Base-by-base conservation (phyloP, 2,113 vertebrate genomes). In the Oreocharis arfaki region DNA sequence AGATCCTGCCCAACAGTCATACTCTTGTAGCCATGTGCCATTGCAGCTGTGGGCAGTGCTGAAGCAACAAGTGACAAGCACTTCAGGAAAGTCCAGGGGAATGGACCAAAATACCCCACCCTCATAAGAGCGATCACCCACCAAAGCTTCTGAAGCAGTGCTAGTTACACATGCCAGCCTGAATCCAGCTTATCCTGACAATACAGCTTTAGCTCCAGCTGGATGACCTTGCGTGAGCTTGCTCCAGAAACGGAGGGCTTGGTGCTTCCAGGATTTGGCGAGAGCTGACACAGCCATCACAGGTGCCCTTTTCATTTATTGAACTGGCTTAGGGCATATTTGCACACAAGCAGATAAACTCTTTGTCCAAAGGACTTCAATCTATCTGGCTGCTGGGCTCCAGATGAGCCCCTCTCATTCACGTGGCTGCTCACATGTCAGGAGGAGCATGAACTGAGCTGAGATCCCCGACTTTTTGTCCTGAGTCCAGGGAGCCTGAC, bases 341-440 rank as follows among this genome's bases (percentile, higher is more conserved):
- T 85, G 63, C 77, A 86, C 22, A 11, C 2, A 10, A 83, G 35
- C 30, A 77, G n/a, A 88, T 23, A 69, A 80, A 89, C 21, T 24
- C 64, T 81, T 80, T 39, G 52, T 53, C 44, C 56, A 78, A 63
- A 79, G 44, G 52, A 79, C 42, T 84, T 55, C 67, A 59, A 2
- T 27, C 35, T 41, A 2, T 27, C 35, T 41, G 47, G 20, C 74
- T 57, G 50, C 70, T 46, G 42, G 3, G 1, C 24, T 84, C 82
- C 65, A 64, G 37, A 55, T 61, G 47, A 93, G 73, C 55, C 50
- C 33, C 26, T 46, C 61, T 74, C 16, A 4, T 53, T 84, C 41
- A 16, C 0, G 1, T 47, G 33, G 26, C 26, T 42, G 39, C 35
- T 55, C 52, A 16, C 0, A 1, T 8, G 33, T 53, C 52, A 82